phyloP scores from a whole-genome alignment of 2,113 vertebrate species.

The Fukomys damarensis region DNA sequence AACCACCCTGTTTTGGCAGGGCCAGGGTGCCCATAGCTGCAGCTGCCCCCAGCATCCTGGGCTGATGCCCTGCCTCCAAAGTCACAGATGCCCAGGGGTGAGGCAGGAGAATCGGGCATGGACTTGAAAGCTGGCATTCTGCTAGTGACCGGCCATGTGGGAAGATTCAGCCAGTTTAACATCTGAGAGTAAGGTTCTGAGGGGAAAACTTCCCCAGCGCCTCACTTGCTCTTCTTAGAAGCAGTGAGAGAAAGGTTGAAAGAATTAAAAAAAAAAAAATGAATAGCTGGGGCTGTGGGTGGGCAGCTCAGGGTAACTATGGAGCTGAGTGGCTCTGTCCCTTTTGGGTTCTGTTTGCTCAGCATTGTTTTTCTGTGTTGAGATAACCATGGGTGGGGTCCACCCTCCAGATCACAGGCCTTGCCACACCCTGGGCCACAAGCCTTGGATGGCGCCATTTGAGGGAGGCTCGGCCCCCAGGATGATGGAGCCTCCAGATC shows the following conservation, averaged over 20 bases:
- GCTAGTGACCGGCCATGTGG: accelerated
- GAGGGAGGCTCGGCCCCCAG: background rate
- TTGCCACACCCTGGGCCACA: background rate
- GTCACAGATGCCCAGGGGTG: background rate
- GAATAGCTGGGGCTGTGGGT: background rate
- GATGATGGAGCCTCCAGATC: background rate
- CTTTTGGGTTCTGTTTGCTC: accelerated
- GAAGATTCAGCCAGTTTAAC: background rate
- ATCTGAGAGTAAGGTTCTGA: background rate
- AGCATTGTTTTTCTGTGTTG: background rate
- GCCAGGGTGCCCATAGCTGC: background rate
- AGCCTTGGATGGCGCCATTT: background rate
- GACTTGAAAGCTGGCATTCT: background rate
- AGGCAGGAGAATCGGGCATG: accelerated
- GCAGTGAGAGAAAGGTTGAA: background rate
- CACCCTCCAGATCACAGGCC: background rate
- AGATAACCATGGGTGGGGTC: background rate
- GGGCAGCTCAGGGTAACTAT: too few relatives aligned
- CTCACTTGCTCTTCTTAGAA: background rate
- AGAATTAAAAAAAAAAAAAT: background rate
- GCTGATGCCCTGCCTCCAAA: background rate
- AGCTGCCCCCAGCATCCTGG: background rate
- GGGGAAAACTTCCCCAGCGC: background rate
- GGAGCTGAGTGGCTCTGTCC: background rate
- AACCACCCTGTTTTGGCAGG: background rate